Conservation (phyloP, 2,113 vertebrate genomes). For the Ageneiosus marmoratus region DNA sequence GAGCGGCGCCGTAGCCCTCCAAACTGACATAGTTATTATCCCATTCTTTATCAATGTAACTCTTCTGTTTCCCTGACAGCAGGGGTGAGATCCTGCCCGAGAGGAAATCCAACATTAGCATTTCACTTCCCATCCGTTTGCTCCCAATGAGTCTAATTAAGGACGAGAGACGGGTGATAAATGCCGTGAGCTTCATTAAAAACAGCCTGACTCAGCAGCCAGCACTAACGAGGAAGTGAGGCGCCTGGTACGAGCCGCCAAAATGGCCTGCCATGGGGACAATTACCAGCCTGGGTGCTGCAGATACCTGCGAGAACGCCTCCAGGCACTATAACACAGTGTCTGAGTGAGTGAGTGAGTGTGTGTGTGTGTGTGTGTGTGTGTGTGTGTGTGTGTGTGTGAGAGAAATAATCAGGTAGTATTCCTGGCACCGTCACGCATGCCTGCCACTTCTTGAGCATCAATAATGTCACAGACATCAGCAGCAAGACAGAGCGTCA, state of each 20-base stretch:
- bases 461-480: constrained; percentile 46
- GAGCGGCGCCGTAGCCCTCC: no score
- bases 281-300: constrained; percentile 66
- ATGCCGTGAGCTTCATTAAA: constrained; percentile 75
- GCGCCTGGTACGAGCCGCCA: constrained; percentile 44
- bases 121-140: constrained; percentile 55
- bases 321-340: constrained; percentile 40
- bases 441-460: constrained; percentile 39
- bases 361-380: constrained; percentile 34
- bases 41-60: constrained; percentile 7
- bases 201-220: constrained; percentile 75
- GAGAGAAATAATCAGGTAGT: constrained; percentile 25
- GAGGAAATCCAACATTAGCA: constrained; percentile 65
- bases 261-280: constrained; percentile 64
- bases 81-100: constrained; percentile 49
- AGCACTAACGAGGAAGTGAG: constrained; percentile 51
- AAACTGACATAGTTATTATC: not conserved
- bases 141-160: constrained; percentile 70
- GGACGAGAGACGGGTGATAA: constrained; percentile 70
- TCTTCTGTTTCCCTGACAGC: constrained; percentile 8
- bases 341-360: constrained; percentile 38
- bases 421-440: constrained; percentile 41
- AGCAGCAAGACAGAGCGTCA: constrained; percentile 38
- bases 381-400: constrained; percentile 29
- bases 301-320: constrained; percentile 63